Base-by-base conservation (phyloP, 2,113 vertebrate genomes). In the Dolichallabes microphthalmus region DNA sequence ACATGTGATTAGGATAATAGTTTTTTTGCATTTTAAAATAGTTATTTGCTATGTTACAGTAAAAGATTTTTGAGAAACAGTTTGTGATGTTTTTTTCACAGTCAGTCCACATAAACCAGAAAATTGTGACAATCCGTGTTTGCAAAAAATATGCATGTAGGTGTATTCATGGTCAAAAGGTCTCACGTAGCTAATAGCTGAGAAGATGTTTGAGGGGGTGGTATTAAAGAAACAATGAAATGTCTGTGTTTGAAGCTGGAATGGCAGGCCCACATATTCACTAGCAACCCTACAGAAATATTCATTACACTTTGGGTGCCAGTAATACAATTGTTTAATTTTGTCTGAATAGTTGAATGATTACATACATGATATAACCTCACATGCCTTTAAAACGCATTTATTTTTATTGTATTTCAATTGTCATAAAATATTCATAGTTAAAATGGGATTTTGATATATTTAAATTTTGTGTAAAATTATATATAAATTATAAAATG, bases 181-280 rank as follows among this genome's bases (percentile, higher is more conserved):
- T 60, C 87, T 86, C 84, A 69, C 90, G 84, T 82, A 66, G 63
- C 63, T 90, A 87, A 91, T 88, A 88, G 53, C 80, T 39, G 79
- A 82, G 80, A 89, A 84, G 88, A 79, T 87, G 86, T 80, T 81
- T 22, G 74, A 88, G 82, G 80, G 80, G 86, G 85, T 88, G 87
- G 75, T 85, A 89, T 78, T 85, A 82, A 74, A 87, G 15, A 91
- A 89, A 93, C 90, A 91, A 91, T 90, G 64, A 77, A 25, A 76
- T 92, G 66, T 86, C 60, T 91, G 86, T 93, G 88, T 55, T 73
- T 66, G 17, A 89, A 63, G 85, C 35, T 89, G 81, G 81, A 90
- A 87, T 87, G 69, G 2, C 84, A 61, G 81, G 58, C 85, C 87
- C 78, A 86, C 87, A 71, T 82, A 57, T 77, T 60, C 69, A 52